Evolutionary conservation across 2,888 invertebrate genomes (phyloP).

Genomic region (Xestoiulus laeticollis): DNA sequence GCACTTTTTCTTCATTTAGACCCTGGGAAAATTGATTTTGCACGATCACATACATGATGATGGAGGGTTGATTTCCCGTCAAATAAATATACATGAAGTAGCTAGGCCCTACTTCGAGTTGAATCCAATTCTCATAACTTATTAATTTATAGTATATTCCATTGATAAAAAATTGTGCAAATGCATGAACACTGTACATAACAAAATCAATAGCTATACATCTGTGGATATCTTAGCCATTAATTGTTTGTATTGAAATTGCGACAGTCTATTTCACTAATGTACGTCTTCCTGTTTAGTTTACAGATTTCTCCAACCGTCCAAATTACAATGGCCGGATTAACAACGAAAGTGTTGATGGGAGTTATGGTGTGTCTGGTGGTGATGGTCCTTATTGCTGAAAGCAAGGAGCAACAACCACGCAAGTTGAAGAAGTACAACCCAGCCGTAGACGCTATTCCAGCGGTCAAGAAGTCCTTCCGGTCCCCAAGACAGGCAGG

Average conservation of each 20-base stretch:
- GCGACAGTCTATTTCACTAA: background rate
- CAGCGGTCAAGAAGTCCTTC: conserved; percentile 2
- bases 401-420: background rate
- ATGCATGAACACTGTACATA: too few relatives aligned
- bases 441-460: background rate
- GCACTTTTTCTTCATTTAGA: background rate
- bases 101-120: too few relatives aligned
- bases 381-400: background rate
- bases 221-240: too few relatives aligned
- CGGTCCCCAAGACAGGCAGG: conserved; percentile 46
- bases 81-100: background rate
- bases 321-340: background rate
- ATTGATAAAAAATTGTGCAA: too few relatives aligned
- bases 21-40: background rate
- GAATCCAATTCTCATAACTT: too few relatives aligned
- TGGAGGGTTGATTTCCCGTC: background rate
- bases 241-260: too few relatives aligned
- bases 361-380: conserved; percentile 42
- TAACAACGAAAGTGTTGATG: background rate
- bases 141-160: too few relatives aligned
- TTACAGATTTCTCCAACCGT: background rate
- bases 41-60: background rate
- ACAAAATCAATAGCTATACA: too few relatives aligned
- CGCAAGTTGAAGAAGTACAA: conserved; percentile 48
- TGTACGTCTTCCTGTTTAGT: background rate